These are phyloP conservation scores for Ruditapes philippinarum DNA, from an alignment of 1,140 invertebrate genomes.

Conservation along the genomic window DNA sequence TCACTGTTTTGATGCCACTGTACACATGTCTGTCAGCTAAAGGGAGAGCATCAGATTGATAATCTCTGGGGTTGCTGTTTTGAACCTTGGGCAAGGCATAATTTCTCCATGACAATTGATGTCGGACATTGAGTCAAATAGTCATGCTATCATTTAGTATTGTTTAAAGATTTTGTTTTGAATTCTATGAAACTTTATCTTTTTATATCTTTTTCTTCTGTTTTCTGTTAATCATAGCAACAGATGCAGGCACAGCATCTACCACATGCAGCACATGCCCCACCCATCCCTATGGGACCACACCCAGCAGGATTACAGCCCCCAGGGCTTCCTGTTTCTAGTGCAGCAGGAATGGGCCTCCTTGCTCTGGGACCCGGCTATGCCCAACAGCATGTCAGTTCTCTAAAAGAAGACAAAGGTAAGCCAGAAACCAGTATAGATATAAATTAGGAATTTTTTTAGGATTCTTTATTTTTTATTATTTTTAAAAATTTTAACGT, in stretches of 20 bases:
- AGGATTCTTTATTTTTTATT: neutral
- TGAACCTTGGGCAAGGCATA: too few species aligned
- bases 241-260: constrained; percentile 96
- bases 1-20: too few species aligned
- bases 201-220: neutral
- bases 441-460: neutral
- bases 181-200: too few species aligned
- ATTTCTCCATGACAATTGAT: too few species aligned
- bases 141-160: too few species aligned
- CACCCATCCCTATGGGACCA: constrained; percentile 90
- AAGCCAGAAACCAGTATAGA: constrained; percentile 18
- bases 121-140: too few species aligned
- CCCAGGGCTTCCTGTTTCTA: constrained; percentile 81
- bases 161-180: too few species aligned
- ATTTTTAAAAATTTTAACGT: neutral
- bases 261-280: constrained; percentile 92
- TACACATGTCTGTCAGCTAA: too few species aligned
- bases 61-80: too few species aligned
- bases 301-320: constrained; percentile 89
- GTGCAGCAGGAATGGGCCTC: constrained; percentile 83
- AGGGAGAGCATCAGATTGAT: too few species aligned
- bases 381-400: constrained; percentile 71
- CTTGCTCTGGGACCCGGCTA: constrained; percentile 76
- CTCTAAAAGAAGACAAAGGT: constrained; percentile 83
- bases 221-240: constrained; percentile 87